phyloP scores from a whole-genome alignment of 1,140 invertebrate species.

The Odontomachus brunneus region DNA sequence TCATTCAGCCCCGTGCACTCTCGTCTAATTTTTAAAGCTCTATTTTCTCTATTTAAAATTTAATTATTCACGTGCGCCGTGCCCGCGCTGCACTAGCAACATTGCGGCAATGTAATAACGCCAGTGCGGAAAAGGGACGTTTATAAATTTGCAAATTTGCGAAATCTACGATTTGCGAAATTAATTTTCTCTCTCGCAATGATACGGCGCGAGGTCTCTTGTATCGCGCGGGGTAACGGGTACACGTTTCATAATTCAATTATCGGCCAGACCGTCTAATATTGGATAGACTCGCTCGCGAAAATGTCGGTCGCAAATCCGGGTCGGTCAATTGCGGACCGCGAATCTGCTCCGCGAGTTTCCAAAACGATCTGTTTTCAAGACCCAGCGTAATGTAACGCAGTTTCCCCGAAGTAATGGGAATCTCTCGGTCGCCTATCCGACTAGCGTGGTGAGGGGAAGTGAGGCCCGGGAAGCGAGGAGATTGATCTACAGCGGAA shows the following conservation, averaged over 20 bases:
- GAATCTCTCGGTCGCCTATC: conserved; percentile 30
- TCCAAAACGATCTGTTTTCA: conserved; percentile 42
- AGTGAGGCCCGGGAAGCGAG: conserved; percentile 30
- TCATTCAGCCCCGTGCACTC: conserved; percentile 25
- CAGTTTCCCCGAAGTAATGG: conserved; percentile 42
- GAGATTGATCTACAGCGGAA: conserved; percentile 80
- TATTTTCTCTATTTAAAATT: conserved; percentile 9
- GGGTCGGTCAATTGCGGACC: neutral
- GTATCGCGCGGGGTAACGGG: no score
- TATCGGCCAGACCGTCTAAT: neutral
- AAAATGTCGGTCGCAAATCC: neutral
- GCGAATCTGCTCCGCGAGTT: conserved; percentile 8
- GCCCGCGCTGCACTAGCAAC: neutral
- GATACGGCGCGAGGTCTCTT: no score
- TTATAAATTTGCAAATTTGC: neutral
- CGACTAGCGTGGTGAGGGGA: neutral
- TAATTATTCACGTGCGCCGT: neutral
- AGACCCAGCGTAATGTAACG: conserved; percentile 30
- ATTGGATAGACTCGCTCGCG: neutral
- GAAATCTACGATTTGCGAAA: neutral
- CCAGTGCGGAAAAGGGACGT: neutral
- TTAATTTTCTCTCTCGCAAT: no score
- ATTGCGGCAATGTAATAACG: neutral
- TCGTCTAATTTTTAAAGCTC: conserved; percentile 26
- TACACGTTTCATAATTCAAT: neutral